Conservation (phyloP, 2,113 vertebrate genomes). For the Bettongia penicillata region DNA sequence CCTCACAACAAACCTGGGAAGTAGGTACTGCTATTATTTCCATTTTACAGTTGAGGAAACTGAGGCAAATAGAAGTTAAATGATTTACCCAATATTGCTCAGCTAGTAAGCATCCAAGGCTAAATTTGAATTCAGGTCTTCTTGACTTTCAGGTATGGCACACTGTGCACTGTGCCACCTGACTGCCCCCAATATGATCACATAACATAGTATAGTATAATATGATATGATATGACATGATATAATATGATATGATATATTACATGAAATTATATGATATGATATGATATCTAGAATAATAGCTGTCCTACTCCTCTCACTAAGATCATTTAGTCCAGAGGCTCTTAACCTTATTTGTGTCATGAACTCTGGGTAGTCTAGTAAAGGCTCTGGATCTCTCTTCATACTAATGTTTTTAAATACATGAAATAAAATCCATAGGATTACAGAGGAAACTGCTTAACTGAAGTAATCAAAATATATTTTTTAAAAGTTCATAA, state of each 20-base stretch:
- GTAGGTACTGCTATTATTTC: not conserved
- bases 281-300: not conserved
- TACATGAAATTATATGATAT: too few species aligned
- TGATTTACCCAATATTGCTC: not conserved
- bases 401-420: not conserved
- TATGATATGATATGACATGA: too few species aligned
- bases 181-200: not conserved
- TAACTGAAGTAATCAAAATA: not conserved
- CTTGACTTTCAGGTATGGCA: not conserved
- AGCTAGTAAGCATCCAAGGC: not conserved
- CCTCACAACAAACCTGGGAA: not conserved
- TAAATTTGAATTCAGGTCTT: not conserved
- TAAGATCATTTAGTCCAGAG: not conserved
- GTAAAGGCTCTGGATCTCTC: not conserved
- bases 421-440: not conserved
- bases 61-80: not conserved
- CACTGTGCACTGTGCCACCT: too few species aligned
- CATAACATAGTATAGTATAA: not conserved
- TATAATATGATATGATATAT: too few species aligned
- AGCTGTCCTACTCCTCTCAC: not conserved
- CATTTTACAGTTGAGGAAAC: not conserved
- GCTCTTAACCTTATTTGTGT: not conserved
- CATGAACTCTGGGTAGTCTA: not conserved
- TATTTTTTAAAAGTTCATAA: not conserved
- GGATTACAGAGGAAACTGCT: not conserved